Base-by-base conservation (phyloP, 2,888 invertebrate species). In the Bhutanitis thaidina region DNA sequence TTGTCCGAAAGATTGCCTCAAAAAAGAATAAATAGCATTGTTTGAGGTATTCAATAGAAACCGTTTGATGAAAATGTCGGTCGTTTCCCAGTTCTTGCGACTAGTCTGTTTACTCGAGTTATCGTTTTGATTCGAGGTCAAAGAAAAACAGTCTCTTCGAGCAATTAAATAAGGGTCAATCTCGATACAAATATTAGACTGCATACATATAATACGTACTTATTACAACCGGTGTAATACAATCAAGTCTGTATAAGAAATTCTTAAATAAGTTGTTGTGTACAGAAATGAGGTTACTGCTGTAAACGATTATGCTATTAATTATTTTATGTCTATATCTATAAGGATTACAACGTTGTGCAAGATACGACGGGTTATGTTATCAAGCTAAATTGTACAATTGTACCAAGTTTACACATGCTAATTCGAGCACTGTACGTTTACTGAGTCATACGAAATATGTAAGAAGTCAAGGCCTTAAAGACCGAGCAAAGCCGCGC, bases 61-160 rank as follows among this genome's bases (percentile, higher is more conserved):
- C 35, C 38, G 38, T 40, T 44, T 44, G 44, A 50, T 44, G 39
- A 44, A 44, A 50, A 44, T 39, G 50, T 29, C 49, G 43, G 43
- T 15, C 43, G 43, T 43, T 49, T 49, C 32, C 38, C 43, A 39
- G 43, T 43, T 43, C 34, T 43, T 37, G 5, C 16, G 46, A 32
- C 43, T 43, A 37, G 20, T 43, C 35, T 12, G 20, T 44, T 27
- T 25, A 35, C 35, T 25, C 12, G 25, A 35, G 20, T 32, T 43
- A 49, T 50, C 43, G 30, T 14, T 27, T 29, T 5, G 16, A 49
- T n/a, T 12, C n/a, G 29, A n/a, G n/a, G 14, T n/a, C 38, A 9
- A 13, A 10, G 34, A 10, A 34, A 50, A 50, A 50, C 20, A 16
- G 37, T 14, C 43, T 43, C 20, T 43, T 10, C 1, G 5, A 0